Base-by-base conservation (phyloP, 2,113 vertebrate genomes). In the Cebus imitator region DNA sequence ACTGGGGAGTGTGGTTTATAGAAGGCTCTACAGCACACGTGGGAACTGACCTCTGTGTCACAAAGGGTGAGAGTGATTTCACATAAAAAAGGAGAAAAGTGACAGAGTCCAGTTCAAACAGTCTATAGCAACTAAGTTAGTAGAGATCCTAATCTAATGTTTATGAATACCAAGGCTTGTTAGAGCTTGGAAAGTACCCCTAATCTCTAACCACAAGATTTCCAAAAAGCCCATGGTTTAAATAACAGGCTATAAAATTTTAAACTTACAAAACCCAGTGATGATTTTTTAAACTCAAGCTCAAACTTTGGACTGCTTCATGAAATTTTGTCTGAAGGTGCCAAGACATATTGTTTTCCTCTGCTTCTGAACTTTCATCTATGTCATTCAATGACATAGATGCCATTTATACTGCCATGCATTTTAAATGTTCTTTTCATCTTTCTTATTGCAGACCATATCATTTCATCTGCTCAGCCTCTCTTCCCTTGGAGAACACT, bases 81-180 rank as follows among this genome's bases (percentile, higher is more conserved):
- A 93, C 73, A 91, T 43, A 58, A 66, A 68, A 95, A 58, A 81
- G 14, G 93, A 79, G 61, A 91, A 86, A 88, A 82, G 78, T 88
- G 72, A 83, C 58, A 81, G 82, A 43, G 9, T 23, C 30, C 86
- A 80, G 8, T 68, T 13, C 10, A 61, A 8, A 58, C 8, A n/a
- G 73, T 94, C 81, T 84, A 87, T 1, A 79, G 16, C 23, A 88
- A 85, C 8, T 37, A 4, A 81, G 64, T 21, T 85, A 68, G 73
- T 0, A 82, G 72, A 66, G 14, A 55, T 52, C 48, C 30, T 64
- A 66, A 80, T 32, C 37, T 48, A 91, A 87, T 25, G 43, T 21
- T 89, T 76, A 78, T 35, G 48, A 79, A 92, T 68, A 84, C 23
- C 40, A 87, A 91, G 3, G 45, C 66, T 93, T 81, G 64, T 50